Base-by-base conservation (phyloP, 2,797 vertebrate species). In the Cossypha dichroa region DNA sequence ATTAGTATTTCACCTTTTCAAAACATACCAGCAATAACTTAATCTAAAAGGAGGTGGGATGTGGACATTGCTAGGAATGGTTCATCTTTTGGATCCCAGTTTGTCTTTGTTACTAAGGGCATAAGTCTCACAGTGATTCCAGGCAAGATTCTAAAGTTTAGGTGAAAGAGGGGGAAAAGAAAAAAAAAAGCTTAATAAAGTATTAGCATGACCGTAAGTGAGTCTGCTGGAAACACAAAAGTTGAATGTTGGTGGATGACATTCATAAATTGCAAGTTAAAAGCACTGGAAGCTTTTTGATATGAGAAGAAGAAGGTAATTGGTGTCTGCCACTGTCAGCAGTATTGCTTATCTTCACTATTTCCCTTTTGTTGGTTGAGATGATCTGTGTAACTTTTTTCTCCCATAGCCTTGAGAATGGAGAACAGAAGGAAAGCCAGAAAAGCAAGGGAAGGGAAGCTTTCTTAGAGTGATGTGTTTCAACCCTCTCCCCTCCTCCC, bases 301-400 rank as follows among this genome's bases (percentile, higher is more conserved):
- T 69, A 76, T 68, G 34, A 83, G 80, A 87, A 92, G 73, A 84
- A 94, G 75, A 64, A 89, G 58, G 48, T 54, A 93, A 96, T 90
- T 81, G 64, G 77, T 93, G 76, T 78, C 91, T 90, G 54, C 84
- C 41, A 75, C 90, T 95, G 73, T 78, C 41, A 45, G 63, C 31
- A 54, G 49, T 74, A 34, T 93, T 84, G 79, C 85, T 95, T 94
- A 69, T 56, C n/a, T 86, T 79, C 40, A 15, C n/a, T 92, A 11
- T n/a, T 92, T 69, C 28, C 9, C 40, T 84, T 67, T 78, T 74
- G 63, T 92, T 90, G 63, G 31, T 22, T 41, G 70, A 93, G 49
- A 75, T 93, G 59, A 94, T 93, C 58, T 43, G 9, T 70, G 14
- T 88, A 36, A 58, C 89, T 95, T 96, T 72, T 93, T 96, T 82